phyloP scores from a whole-genome alignment of 2,113 vertebrate genomes.

The Dipodomys ordii region DNA sequence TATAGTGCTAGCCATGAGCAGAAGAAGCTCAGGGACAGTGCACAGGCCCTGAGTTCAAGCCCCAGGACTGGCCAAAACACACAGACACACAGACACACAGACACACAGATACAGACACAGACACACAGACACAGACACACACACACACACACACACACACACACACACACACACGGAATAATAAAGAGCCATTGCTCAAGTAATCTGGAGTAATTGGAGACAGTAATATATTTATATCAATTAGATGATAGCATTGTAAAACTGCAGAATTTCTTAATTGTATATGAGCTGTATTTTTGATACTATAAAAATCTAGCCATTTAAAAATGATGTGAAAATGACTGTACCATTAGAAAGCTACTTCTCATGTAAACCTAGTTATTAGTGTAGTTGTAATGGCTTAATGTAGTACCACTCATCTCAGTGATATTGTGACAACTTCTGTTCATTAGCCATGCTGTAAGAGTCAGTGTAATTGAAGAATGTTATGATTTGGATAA shows the following conservation, averaged over 20 bases:
- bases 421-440: background rate
- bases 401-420: conserved; percentile 4
- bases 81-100: too few relatives aligned
- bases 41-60: too few relatives aligned
- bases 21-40: too few relatives aligned
- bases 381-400: conserved; percentile 33
- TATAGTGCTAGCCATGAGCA: too few relatives aligned
- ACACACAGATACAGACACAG: too few relatives aligned
- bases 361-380: background rate
- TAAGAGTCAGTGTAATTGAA: background rate
- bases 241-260: conserved; percentile 11
- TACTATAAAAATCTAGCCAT: background rate
- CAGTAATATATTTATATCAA: conserved; percentile 7
- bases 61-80: too few relatives aligned
- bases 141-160: too few relatives aligned
- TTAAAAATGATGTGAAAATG: conserved; percentile 23
- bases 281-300: background rate
- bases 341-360: background rate
- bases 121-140: too few relatives aligned
- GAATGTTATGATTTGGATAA: background rate
- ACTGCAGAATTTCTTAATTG: conserved; percentile 43
- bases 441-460: background rate
- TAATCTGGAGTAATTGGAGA: background rate
- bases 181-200: conserved; percentile 6
- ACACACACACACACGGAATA: background rate